Evolutionary conservation across 2,888 invertebrate genomes (phyloP), one percentile per base, ranked within the genome.

Genomic region (Ormyrus nitidulus): DNA sequence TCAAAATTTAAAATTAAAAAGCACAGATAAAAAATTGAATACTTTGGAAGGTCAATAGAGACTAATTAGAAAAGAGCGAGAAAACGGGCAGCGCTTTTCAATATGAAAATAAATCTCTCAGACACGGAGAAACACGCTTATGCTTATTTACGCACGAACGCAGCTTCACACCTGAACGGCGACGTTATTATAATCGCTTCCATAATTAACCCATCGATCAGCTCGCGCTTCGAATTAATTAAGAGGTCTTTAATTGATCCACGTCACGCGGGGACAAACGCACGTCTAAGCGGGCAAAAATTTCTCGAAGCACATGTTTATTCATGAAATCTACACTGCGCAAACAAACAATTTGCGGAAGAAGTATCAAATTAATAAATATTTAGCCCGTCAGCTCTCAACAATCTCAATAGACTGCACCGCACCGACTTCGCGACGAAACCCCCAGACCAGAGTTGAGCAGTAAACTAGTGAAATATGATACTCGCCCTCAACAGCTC

Each of bases 91-190:
- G 6, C 65, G 5, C 6, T 34, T 34, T 13, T 53, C 34, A 53
- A 46, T 46, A 62, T 34, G 58, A 68, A 5, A 46, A 61, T 66
- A 65, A 68, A 65, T 44, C 44, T 34, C 66, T 49, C 34, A 34
- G 48, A 13, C 53, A 48, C 48, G 53, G 19, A 49, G 53, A 7
- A 9, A 53, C 53, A n/a, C 44, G 61, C 68, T 51, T n/a, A 46
- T 46, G 34, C 44, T 9, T 44, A n/a, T 59, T 82, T 78, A 81
- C 82, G 82, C 83, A 79, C 79, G 77, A 81, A 8, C 81, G 77
- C 78, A 64, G 77, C 79, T 83, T 81, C 72, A 80, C 82, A 81
- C 79, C 80, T 66, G 82, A 84, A 82, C 81, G 82, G 34, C 81
- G 82, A 79, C 81, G 78, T 65, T 78, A 80, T 83, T 81, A 83